Conservation (phyloP, 2,888 invertebrate species). For the Euzetes globulus region DNA sequence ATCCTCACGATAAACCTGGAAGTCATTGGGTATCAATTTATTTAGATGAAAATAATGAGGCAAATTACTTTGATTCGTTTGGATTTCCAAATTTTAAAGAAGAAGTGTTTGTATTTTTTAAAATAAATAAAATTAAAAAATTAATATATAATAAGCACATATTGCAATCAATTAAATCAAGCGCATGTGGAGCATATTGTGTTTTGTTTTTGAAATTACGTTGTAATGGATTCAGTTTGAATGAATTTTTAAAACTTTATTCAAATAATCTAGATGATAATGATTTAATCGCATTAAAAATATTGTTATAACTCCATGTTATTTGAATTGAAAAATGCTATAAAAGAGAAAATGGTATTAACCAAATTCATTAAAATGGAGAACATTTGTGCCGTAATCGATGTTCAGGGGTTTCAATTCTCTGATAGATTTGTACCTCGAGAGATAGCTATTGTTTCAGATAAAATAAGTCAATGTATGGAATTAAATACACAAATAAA, state of each 20-base stretch:
- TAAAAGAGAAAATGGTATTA: too few relatives aligned
- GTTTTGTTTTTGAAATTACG: neutral
- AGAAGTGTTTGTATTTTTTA: neutral
- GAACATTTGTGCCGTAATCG: neutral
- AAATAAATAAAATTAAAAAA: neutral
- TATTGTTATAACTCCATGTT: too few relatives aligned
- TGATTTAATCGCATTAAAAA: neutral
- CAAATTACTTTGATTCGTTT: conserved; percentile 36
- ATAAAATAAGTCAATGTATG: neutral
- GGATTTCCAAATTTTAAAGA: conserved; percentile 25
- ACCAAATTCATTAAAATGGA: too few relatives aligned
- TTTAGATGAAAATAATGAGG: neutral
- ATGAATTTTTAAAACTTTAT: neutral
- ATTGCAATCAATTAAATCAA: neutral
- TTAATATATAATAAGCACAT: neutral
- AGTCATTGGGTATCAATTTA: conserved; percentile 36
- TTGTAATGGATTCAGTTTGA: neutral
- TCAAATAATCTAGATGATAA: neutral
- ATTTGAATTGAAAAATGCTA: neutral
- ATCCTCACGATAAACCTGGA: neutral
- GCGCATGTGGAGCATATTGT: neutral
- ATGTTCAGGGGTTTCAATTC: conserved; percentile 5
- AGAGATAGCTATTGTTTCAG: neutral
- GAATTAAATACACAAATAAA: neutral
- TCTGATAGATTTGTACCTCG: neutral